Conservation (phyloP, 2,888 invertebrate species). For the Gnatocerus cornutus region DNA sequence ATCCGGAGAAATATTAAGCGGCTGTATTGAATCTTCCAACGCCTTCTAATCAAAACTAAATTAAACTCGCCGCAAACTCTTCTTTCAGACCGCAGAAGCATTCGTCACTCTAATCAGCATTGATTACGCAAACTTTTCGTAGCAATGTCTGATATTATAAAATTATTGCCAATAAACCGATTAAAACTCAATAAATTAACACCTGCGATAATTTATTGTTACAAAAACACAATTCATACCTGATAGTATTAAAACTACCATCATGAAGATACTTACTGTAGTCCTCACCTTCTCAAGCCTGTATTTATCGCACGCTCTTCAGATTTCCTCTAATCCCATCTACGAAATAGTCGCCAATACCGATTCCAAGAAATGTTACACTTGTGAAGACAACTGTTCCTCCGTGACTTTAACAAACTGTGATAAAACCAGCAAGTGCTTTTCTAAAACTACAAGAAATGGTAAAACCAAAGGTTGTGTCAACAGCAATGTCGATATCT, state of each 20-base stretch:
- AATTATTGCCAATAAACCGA: constrained; percentile 5
- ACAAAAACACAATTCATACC: no score
- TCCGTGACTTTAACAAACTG: not conserved
- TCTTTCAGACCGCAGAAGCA: no score
- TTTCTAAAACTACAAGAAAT: not conserved
- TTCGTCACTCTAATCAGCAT: no score
- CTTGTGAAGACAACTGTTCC: not conserved
- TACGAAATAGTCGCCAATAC: constrained; percentile 3
- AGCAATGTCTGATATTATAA: no score
- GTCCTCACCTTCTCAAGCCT: not conserved
- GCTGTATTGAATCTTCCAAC: no score
- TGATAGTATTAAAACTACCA: no score
- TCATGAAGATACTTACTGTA: not conserved
- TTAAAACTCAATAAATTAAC: not conserved
- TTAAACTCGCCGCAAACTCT: no score
- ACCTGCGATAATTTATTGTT: no score
- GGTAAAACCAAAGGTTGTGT: constrained; percentile 12
- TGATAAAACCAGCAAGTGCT: not conserved
- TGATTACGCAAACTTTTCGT: no score
- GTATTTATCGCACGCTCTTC: not conserved
- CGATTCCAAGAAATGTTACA: not conserved
- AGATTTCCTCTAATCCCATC: not conserved
- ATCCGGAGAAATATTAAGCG: no score
- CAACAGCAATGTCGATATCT: not conserved
- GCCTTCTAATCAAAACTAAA: no score